Evolutionary conservation across 1,140 invertebrate genomes (phyloP).

Genomic region (Camponotus floridanus): DNA sequence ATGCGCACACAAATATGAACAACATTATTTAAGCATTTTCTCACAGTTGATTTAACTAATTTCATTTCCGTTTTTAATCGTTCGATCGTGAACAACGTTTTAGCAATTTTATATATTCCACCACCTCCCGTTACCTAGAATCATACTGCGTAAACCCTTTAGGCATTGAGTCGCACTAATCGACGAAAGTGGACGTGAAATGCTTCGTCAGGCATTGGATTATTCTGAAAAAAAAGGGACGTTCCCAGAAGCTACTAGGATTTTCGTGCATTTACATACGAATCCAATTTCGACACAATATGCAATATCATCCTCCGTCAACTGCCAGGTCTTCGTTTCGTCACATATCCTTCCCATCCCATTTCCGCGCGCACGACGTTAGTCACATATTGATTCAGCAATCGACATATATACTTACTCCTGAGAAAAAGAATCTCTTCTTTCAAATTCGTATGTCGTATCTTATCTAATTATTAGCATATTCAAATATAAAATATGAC

Average conservation of each 20-base stretch:
- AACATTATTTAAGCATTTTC: conserved; percentile 10
- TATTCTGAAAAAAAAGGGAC: conserved; percentile 35
- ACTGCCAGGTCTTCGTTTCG: conserved; percentile 51
- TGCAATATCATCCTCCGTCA: conserved; percentile 57
- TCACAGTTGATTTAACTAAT: conserved; percentile 25
- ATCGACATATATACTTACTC: conserved; percentile 29
- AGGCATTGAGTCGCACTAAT: conserved; percentile 46
- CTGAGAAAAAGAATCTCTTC: not conserved
- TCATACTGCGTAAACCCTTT: not conserved
- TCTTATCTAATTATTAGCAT: not conserved
- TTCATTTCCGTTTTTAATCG: conserved; percentile 49
- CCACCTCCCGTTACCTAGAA: not conserved
- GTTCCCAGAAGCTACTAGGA: conserved; percentile 17
- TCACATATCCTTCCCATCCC: conserved; percentile 27
- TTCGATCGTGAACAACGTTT: conserved; percentile 42
- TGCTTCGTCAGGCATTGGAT: conserved; percentile 15
- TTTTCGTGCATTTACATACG: conserved; percentile 57
- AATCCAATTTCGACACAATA: conserved; percentile 62
- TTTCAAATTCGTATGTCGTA: not conserved
- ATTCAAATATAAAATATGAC: not conserved
- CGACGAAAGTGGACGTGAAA: conserved; percentile 40
- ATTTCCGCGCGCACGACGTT: conserved; percentile 28
- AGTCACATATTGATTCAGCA: conserved; percentile 54
- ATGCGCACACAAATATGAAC: not conserved
- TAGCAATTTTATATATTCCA: conserved; percentile 28